Base-by-base conservation (phyloP, 2,888 invertebrate genomes). In the Lamellibrachia columna region DNA sequence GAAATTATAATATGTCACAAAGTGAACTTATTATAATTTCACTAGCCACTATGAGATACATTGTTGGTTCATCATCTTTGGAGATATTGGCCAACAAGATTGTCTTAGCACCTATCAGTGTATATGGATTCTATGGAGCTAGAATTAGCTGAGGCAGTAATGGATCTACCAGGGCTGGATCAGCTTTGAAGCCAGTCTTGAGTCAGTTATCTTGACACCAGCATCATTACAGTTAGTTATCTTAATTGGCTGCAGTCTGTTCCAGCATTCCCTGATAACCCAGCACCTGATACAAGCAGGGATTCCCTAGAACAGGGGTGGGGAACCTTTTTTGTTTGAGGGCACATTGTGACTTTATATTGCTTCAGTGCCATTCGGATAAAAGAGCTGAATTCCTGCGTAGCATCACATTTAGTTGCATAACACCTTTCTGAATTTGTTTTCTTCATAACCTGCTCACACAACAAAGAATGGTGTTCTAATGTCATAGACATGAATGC, bases 211-310 rank as follows among this genome's bases (percentile, higher is more conserved):
- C 75, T 75, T 75, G 15, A 75, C 75, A 75, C 75, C 75, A 22
- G 3, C 75, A 15, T 15, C 75, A 75, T 75, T 75, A 75, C 75
- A 75, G 15, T 3, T n/a, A 22, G 75, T 22, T 75, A 75, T 75
- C 75, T 75, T 75, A 75, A 75, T 75, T 75, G 75, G 75, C 75
- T 75, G 22, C 75, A 22, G 75, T n/a, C 75, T 75, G 75, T 75
- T n/a, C 22, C 75, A 75, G 22, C 75, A 75, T 75, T 75, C 75
- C 75, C 75, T 75, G 75, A 75, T 75, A 75, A 75, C 75, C 75
- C 75, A 75, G 75, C 75, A 75, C 75, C 75, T 75, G 22, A 75
- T 75, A 75, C 75, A 75, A 75, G n/a, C 15, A 22, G 75, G 75
- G 75, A 75, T 75, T 75, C 75, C 22, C 75, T 22, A 75, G 75